These are phyloP conservation scores for Anguilla obscura DNA, from an alignment of 2,797 vertebrate genomes.

Conservation along the genomic window DNA sequence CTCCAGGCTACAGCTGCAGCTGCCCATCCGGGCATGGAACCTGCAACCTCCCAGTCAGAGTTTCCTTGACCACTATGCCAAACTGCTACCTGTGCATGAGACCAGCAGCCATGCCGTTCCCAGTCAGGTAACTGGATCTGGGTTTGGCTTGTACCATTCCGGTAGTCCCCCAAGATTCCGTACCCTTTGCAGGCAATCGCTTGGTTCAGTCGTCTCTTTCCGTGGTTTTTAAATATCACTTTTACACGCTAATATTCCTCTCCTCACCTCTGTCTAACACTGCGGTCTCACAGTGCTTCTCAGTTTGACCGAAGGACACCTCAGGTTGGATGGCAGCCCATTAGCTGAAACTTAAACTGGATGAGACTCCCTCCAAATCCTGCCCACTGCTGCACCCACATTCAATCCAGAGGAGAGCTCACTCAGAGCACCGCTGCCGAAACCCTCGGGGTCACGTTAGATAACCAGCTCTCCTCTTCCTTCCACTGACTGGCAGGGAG, in stretches of 20 bases:
- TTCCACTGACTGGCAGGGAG: neutral
- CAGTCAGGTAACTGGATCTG: neutral
- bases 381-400: neutral
- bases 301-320: neutral
- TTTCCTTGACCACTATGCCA: neutral
- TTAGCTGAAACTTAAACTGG: neutral
- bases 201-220: neutral
- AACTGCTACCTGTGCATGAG: too few relatives aligned
- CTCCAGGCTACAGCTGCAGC: neutral
- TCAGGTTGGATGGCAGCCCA: neutral
- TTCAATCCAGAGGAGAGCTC: neutral
- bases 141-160: neutral
- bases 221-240: neutral
- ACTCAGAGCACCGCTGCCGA: neutral
- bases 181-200: too few relatives aligned
- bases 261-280: neutral
- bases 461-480: neutral
- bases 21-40: neutral
- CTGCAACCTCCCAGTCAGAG: neutral
- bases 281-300: neutral
- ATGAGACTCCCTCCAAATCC: neutral
- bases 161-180: too few relatives aligned
- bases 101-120: neutral
- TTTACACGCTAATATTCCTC: neutral
- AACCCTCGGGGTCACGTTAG: neutral